Conservation (phyloP, 1,140 invertebrate genomes). For the Liolophura sinensis region DNA sequence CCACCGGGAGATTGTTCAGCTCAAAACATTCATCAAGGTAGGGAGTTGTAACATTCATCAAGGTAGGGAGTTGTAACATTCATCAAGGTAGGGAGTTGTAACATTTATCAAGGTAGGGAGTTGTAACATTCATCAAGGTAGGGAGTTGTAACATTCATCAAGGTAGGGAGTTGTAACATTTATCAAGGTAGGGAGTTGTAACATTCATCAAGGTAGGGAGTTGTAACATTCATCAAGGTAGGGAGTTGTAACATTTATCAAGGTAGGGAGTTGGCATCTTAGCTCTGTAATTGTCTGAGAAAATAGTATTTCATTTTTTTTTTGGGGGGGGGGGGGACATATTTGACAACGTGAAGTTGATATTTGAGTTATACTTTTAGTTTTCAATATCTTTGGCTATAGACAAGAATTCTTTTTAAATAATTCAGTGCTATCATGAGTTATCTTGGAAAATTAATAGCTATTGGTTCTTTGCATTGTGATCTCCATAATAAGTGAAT, state of each 20-base stretch:
- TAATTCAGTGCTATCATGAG: no score
- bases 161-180: conserved; percentile 52
- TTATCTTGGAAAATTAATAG: no score
- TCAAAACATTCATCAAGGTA: conserved; percentile 47
- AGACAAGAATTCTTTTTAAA: no score
- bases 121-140: conserved; percentile 46
- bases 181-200: conserved; percentile 40
- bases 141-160: conserved; percentile 41
- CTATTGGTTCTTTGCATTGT: no score
- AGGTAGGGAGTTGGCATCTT: conserved; percentile 21
- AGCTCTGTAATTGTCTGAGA: no score
- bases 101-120: conserved; percentile 47
- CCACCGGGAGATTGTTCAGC: conserved; percentile 44
- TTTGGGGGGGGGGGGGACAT: no score
- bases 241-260: conserved; percentile 41
- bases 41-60: conserved; percentile 33
- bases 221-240: conserved; percentile 46
- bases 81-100: conserved; percentile 40
- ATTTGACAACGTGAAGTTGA: no score
- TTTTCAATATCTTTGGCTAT: no score
- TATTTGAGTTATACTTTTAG: no score
- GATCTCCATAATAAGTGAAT: no score
- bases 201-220: conserved; percentile 47
- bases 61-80: conserved; percentile 52
- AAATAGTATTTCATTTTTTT: no score